Percentiles rank a stretch among this genome's conserved stretches.
Conservation (phyloP, 1,140 invertebrate species). For the Hypsibius dujardini region DNA sequence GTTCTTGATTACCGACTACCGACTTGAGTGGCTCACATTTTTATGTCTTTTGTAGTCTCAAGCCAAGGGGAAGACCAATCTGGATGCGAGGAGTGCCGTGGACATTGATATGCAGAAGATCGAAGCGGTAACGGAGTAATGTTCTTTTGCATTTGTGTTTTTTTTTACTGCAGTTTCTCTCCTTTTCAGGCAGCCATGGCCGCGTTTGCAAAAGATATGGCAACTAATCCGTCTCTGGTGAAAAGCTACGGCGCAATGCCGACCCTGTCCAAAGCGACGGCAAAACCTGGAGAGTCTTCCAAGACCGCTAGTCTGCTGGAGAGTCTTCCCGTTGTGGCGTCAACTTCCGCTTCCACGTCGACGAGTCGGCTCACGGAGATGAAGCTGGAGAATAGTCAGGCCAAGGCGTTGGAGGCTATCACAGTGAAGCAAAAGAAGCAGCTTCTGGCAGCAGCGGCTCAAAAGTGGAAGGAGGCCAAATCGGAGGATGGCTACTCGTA, state of each 20-base stretch:
- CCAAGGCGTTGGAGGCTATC: constrained; percentile 28
- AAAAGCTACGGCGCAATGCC: constrained; percentile 21
- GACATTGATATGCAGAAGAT: constrained; percentile 65
- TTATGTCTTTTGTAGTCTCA: constrained; percentile 39
- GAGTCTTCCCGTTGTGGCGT: too few relatives aligned
- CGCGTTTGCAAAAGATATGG: constrained; percentile 59
- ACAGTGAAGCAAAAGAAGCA: constrained; percentile 28
- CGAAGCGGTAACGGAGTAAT: constrained; percentile 45
- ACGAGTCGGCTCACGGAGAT: constrained; percentile 19
- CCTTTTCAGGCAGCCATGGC: constrained; percentile 48
- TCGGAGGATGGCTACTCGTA: constrained; percentile 52
- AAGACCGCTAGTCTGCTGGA: too few relatives aligned
- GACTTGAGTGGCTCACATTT: constrained; percentile 16
- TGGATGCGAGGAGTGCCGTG: constrained; percentile 29
- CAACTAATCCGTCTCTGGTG: constrained; percentile 51
- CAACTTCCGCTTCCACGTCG: too few relatives aligned
- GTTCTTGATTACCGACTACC: not conserved
- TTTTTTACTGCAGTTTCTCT: constrained; percentile 10
- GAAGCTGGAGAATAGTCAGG: constrained; percentile 31
- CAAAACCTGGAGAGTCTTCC: too few relatives aligned
- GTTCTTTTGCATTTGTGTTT: constrained; percentile 14
- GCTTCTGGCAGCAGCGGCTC: constrained; percentile 25
- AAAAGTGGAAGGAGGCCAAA: constrained; percentile 48
- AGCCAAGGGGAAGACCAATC: constrained; percentile 47
- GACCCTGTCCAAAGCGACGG: too few relatives aligned